Percentiles rank a stretch among this genome's conserved stretches.
Conservation (phyloP, 2,797 vertebrate genomes). For the Chelon labrosus region DNA sequence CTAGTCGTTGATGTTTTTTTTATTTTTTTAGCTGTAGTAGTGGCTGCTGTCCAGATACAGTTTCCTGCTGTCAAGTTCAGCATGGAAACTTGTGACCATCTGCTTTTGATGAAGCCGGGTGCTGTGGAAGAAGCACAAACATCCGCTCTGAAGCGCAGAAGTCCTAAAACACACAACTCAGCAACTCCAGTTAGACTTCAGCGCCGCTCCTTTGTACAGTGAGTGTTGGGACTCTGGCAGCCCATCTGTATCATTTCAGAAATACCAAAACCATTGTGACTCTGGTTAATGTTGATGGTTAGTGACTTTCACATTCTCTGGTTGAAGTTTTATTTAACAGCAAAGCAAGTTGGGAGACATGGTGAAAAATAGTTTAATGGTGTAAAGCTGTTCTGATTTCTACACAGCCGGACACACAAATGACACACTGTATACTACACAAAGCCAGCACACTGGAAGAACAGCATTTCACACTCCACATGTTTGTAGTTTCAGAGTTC, state of each 20-base stretch:
- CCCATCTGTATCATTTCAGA: neutral
- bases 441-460: neutral
- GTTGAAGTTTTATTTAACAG: neutral
- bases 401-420: neutral
- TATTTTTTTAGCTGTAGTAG: neutral
- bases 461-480: neutral
- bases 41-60: neutral
- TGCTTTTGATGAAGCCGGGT: conserved; percentile 41
- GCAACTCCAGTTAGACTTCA: too few species aligned
- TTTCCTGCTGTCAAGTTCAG: conserved; percentile 16
- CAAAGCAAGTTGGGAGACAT: neutral
- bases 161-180: neutral
- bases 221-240: neutral
- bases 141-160: conserved; percentile 24
- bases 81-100: conserved; percentile 47
- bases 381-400: too few species aligned
- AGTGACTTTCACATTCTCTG: neutral
- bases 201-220: neutral
- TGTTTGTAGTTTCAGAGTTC: neutral
- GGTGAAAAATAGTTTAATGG: neutral
- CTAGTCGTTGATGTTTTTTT: neutral
- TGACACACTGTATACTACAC: neutral
- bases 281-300: neutral
- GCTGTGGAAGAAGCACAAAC: conserved; percentile 28
- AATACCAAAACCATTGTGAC: neutral